phyloP scores from a whole-genome alignment of 2,888 invertebrate genomes.

The Amphipyra tragopoginis region DNA sequence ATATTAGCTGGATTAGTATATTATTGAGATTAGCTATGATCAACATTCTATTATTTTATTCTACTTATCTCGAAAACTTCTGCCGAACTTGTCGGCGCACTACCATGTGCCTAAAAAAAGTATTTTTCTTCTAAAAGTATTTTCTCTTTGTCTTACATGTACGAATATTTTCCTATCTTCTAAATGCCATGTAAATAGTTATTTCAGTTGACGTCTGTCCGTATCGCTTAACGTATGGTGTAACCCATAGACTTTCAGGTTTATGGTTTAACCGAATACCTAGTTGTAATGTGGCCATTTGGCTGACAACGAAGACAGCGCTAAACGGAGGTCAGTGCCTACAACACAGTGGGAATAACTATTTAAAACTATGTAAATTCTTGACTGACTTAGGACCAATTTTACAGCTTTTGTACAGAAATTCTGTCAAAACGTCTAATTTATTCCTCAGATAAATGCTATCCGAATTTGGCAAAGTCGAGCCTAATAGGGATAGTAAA shows the following conservation, averaged over 20 bases:
- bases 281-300: slow-evolving; percentile 20
- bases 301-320: slow-evolving; percentile 79
- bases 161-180: slow-evolving; percentile 16
- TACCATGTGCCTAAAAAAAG: not conserved
- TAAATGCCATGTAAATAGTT: slow-evolving; percentile 48
- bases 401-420: no score
- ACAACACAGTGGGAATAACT: slow-evolving; percentile 71
- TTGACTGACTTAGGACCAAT: no score
- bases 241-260: no score
- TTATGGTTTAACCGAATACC: slow-evolving; percentile 26
- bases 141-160: not conserved
- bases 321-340: slow-evolving; percentile 86
- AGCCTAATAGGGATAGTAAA: no score
- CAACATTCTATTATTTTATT: slow-evolving; percentile 7
- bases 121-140: not conserved
- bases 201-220: slow-evolving; percentile 85
- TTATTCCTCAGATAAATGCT: no score
- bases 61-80: not conserved
- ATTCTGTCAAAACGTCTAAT: no score
- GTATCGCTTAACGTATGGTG: slow-evolving; percentile 51
- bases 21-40: slow-evolving; percentile 9
- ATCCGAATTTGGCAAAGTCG: no score
- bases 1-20: slow-evolving; percentile 1
- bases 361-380: slow-evolving; percentile 28
- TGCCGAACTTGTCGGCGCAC: not conserved